phyloP scores from a whole-genome alignment of 92 coral and sea anemone species.

The Montipora capitata region DNA sequence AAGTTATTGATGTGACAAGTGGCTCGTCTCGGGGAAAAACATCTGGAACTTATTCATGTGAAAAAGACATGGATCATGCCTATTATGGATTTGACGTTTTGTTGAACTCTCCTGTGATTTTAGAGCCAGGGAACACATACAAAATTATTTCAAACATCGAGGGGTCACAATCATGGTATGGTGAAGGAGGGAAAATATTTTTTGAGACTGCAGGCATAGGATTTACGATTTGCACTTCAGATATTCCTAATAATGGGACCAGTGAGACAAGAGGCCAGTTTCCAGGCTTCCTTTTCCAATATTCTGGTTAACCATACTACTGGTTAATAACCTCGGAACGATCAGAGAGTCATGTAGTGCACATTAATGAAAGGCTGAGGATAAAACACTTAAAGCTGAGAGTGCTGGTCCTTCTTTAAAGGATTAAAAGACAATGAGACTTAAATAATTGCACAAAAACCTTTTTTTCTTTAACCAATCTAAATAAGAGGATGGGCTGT shows the following conservation, averaged over 20 bases:
- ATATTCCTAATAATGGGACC: not conserved
- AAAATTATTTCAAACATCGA: not conserved
- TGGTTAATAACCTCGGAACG: too few species aligned
- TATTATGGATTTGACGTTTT: constrained; percentile 23
- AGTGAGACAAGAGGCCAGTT: not conserved
- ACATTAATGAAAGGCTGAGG: too few species aligned
- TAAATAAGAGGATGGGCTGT: too few species aligned
- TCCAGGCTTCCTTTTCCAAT: too few species aligned
- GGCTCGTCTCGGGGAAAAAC: not conserved
- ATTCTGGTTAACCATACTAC: too few species aligned
- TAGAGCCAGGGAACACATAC: not conserved
- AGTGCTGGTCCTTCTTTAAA: too few species aligned
- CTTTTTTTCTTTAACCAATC: too few species aligned
- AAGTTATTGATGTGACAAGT: not conserved
- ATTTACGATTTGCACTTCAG: not conserved
- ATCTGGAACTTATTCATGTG: not conserved
- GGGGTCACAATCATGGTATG: not conserved
- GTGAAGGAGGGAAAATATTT: not conserved
- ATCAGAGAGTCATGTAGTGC: too few species aligned
- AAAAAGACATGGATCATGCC: not conserved
- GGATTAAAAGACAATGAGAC: too few species aligned
- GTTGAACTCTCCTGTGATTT: not conserved
- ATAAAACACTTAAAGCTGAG: too few species aligned
- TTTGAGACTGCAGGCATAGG: not conserved
- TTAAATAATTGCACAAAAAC: too few species aligned